phyloP scores from a whole-genome alignment of 1,140 invertebrate genomes.

The Tetragonula clypearis region DNA sequence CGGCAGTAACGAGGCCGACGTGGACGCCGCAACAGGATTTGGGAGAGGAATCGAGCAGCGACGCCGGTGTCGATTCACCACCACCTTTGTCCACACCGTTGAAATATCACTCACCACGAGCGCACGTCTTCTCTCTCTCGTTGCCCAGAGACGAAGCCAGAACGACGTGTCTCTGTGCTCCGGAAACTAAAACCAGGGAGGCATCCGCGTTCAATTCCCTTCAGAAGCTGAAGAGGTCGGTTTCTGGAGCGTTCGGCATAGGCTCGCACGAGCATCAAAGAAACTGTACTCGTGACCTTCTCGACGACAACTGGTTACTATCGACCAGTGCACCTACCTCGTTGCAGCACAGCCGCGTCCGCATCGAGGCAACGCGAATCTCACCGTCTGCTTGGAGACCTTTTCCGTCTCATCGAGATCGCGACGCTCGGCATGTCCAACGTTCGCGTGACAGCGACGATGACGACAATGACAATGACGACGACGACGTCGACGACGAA shows the following conservation, averaged over 20 bases:
- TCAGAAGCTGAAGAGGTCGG: constrained; percentile 86
- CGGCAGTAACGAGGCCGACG: constrained; percentile 71
- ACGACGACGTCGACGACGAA: constrained; percentile 60
- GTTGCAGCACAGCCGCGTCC: constrained; percentile 84
- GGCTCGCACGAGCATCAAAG: constrained; percentile 62
- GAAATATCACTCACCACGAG: constrained; percentile 84
- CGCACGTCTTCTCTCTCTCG: constrained; percentile 88
- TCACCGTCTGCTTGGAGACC: constrained; percentile 66
- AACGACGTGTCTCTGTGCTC: constrained; percentile 80
- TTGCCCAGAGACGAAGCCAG: constrained; percentile 85
- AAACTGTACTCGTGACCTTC: constrained; percentile 59
- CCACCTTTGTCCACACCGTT: constrained; percentile 75
- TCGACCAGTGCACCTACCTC: constrained; percentile 91
- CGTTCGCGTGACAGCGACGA: constrained; percentile 62
- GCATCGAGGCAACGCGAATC: constrained; percentile 63
- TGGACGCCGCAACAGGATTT: constrained; percentile 94
- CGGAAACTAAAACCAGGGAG: constrained; percentile 81
- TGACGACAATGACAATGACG: constrained; percentile 55
- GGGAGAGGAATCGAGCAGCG: constrained; percentile 85
- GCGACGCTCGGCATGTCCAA: constrained; percentile 10
- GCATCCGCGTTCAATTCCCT: constrained; percentile 85
- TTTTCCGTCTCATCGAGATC: constrained; percentile 69
- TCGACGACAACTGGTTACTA: constrained; percentile 88
- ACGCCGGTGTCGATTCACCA: constrained; percentile 83
- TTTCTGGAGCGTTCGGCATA: constrained; percentile 85